phyloP scores from a whole-genome alignment of 2,888 invertebrate species.

The Ectemnius continuus region DNA sequence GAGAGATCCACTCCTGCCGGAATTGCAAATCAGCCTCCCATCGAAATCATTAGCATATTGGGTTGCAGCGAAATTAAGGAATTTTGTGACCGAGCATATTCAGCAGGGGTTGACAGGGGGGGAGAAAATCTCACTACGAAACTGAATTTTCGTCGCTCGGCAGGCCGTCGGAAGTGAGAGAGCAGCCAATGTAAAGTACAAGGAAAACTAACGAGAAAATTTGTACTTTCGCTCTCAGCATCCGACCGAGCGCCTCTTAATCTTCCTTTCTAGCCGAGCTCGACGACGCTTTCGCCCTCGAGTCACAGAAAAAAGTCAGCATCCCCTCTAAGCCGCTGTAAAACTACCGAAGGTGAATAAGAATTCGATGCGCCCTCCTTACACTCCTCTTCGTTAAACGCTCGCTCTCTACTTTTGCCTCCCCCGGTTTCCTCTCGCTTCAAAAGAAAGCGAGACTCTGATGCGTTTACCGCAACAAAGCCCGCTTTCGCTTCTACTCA shows the following conservation, averaged over 20 bases:
- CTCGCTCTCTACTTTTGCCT: slow-evolving; percentile 23
- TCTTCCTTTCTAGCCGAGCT: slow-evolving; percentile 32
- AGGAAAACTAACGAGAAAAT: slow-evolving; percentile 26
- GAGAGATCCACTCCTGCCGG: too few species aligned
- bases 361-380: slow-evolving; percentile 30
- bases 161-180: slow-evolving; percentile 17
- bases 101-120: too few species aligned
- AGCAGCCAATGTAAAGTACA: background rate
- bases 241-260: slow-evolving; percentile 31
- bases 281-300: slow-evolving; percentile 25
- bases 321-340: slow-evolving; percentile 15
- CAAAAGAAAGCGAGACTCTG: background rate
- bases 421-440: slow-evolving; percentile 13
- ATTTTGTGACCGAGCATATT: too few species aligned
- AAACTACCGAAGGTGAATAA: slow-evolving; percentile 36
- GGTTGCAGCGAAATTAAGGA: too few species aligned
- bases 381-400: slow-evolving; percentile 27
- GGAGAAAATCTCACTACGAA: background rate
- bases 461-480: background rate
- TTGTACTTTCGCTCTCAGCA: slow-evolving; percentile 38
- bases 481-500: too few species aligned
- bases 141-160: slow-evolving; percentile 14
- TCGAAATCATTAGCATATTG: too few species aligned
- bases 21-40: too few species aligned
- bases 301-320: slow-evolving; percentile 21